phyloP scores from a whole-genome alignment of 2,797 vertebrate genomes.

The Liparis tanakae region DNA sequence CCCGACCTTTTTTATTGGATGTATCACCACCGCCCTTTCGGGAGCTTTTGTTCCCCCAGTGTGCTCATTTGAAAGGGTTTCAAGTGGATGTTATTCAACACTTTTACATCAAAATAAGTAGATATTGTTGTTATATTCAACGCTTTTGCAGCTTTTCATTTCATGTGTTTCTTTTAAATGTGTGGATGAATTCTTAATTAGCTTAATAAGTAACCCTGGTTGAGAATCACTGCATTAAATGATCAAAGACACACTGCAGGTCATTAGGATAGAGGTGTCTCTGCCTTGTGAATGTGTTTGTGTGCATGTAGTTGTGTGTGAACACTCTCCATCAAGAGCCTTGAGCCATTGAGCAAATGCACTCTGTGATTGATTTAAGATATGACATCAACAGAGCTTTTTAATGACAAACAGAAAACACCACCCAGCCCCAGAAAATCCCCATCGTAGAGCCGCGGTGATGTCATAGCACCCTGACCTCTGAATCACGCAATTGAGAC shows the following conservation, averaged over 20 bases:
- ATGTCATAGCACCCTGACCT: conserved; percentile 70
- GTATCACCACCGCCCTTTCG: not conserved
- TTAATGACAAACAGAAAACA: conserved; percentile 70
- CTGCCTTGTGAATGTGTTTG: not conserved
- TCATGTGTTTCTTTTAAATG: conserved; percentile 1
- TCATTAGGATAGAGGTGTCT: conserved; percentile 1
- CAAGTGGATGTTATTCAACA: not conserved
- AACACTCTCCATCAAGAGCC: conserved; percentile 18
- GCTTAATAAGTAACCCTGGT: not conserved
- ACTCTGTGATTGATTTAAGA: conserved; percentile 50
- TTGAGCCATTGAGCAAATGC: conserved; percentile 28
- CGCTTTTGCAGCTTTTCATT: not conserved
- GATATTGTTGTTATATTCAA: not conserved
- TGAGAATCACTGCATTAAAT: conserved; percentile 7
- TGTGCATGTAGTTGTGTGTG: not conserved
- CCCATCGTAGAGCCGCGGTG: conserved; percentile 53
- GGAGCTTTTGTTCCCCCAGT: not conserved
- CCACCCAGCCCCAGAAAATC: conserved; percentile 42
- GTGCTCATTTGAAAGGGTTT: not conserved
- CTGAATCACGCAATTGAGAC: conserved; percentile 59
- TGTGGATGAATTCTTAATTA: not conserved
- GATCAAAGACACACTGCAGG: not conserved
- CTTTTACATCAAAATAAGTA: not conserved
- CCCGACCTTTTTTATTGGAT: not conserved
- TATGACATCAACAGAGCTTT: conserved; percentile 61